Conservation (phyloP, 2,888 invertebrate species). For the Torymus aiolomorphi region DNA sequence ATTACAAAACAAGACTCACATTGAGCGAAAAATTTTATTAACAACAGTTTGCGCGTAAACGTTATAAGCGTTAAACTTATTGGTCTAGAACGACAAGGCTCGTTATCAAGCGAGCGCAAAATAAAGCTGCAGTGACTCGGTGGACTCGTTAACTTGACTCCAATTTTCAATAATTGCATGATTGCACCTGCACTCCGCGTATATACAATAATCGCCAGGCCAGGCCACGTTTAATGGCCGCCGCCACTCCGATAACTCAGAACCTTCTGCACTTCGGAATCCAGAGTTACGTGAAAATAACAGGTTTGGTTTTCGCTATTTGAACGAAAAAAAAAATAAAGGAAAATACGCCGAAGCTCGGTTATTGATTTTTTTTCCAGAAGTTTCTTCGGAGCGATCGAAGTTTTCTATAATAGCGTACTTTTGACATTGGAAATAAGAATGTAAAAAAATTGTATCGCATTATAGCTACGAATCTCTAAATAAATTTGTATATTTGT, state of each 20-base stretch:
- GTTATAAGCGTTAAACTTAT: background rate
- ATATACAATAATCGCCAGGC: conserved; percentile 19
- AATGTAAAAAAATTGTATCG: too few relatives aligned
- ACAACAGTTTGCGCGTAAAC: too few relatives aligned
- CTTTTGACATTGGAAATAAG: too few relatives aligned
- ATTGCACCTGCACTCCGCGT: conserved; percentile 10
- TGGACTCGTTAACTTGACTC: conserved; percentile 30
- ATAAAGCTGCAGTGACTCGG: conserved; percentile 44
- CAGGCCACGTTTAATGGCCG: conserved; percentile 33
- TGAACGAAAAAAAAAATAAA: too few relatives aligned
- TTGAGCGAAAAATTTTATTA: too few relatives aligned
- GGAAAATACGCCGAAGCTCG: too few relatives aligned
- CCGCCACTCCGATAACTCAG: conserved; percentile 27
- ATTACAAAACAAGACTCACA: too few relatives aligned
- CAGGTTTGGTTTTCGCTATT: conserved; percentile 6
- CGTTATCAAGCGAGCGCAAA: conserved; percentile 16
- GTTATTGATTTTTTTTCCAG: too few relatives aligned
- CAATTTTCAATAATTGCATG: conserved; percentile 50
- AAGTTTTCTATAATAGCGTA: too few relatives aligned
- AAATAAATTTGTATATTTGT: too few relatives aligned
- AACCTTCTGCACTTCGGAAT: conserved; percentile 11
- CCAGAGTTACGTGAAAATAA: conserved; percentile 42
- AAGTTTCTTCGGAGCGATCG: too few relatives aligned
- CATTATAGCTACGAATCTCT: too few relatives aligned
- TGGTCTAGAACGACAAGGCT: conserved; percentile 9